Evolutionary conservation across 2,797 vertebrate genomes (phyloP).

Genomic region (Rhinoraja longicauda): DNA sequence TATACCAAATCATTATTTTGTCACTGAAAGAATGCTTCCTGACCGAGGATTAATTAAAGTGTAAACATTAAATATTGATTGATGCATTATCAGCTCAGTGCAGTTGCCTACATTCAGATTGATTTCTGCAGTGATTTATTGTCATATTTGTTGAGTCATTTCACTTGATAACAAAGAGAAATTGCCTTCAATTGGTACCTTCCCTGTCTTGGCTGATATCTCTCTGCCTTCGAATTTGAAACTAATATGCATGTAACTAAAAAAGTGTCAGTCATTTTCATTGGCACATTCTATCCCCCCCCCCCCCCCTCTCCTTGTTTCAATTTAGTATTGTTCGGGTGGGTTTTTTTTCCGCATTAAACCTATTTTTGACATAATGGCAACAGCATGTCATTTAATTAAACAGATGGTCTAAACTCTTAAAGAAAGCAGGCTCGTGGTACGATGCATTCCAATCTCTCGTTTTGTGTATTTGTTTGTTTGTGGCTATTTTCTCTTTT

Average conservation of each 20-base stretch:
- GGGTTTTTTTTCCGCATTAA: neutral
- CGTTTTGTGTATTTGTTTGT: conserved; percentile 24
- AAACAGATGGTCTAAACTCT: conserved; percentile 34
- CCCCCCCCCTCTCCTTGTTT: neutral
- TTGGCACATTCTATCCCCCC: neutral
- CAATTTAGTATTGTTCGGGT: neutral
- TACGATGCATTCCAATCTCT: conserved; percentile 43
- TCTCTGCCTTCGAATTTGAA: conserved; percentile 36
- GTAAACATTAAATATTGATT: conserved; percentile 99
- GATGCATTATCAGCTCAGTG: conserved; percentile 99
- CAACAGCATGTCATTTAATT: conserved; percentile 27
- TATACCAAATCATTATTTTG: conserved; percentile 89
- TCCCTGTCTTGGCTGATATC: conserved; percentile 52
- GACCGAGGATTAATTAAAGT: conserved; percentile 99
- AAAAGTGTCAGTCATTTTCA: conserved; percentile 28
- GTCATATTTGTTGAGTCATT: conserved; percentile 99
- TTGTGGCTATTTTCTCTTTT: conserved; percentile 39
- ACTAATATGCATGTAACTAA: conserved; percentile 24
- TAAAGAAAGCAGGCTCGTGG: conserved; percentile 28
- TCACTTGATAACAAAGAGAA: conserved; percentile 98
- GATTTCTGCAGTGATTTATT: conserved; percentile 99
- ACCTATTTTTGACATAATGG: conserved; percentile 22
- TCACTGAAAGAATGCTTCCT: conserved; percentile 97
- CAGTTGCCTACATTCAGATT: conserved; percentile 96
- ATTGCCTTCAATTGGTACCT: conserved; percentile 65